These are phyloP conservation scores for Hiodon alosoides DNA, from an alignment of 2,113 vertebrate genomes.

Conservation along the genomic window DNA sequence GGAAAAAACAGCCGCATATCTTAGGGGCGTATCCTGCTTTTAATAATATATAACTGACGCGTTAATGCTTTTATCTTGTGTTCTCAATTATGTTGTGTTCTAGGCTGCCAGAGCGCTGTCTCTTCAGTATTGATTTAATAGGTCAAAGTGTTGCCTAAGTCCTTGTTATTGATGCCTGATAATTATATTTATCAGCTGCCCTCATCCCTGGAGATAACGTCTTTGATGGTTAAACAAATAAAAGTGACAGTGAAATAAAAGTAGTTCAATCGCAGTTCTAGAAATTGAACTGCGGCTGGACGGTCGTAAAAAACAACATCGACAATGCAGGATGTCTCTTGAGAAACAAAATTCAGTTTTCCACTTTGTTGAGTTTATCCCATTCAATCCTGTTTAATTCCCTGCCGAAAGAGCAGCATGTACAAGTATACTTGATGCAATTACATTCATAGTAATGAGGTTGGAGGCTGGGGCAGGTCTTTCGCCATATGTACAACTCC, in stretches of 20 bases:
- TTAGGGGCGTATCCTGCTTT: constrained; percentile 20
- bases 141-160: constrained; percentile 41
- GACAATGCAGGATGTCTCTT: too few species aligned
- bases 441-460: too few species aligned
- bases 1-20: neutral
- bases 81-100: constrained; percentile 27
- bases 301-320: too few species aligned
- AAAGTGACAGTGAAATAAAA: constrained; percentile 29
- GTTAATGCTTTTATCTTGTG: constrained; percentile 20
- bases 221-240: constrained; percentile 17
- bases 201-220: constrained; percentile 27
- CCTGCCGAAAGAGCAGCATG: too few species aligned
- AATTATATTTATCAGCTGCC: constrained; percentile 23
- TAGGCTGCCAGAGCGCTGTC: constrained; percentile 27
- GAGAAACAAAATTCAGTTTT: too few species aligned
- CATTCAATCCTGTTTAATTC: too few species aligned
- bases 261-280: constrained; percentile 2
- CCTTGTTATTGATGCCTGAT: constrained; percentile 22
- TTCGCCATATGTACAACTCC: too few species aligned
- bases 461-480: too few species aligned
- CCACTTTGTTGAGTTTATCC: too few species aligned
- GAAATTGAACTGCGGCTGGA: neutral
- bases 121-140: constrained; percentile 39
- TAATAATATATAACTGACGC: constrained; percentile 19
- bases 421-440: too few species aligned